phyloP scores from a whole-genome alignment of 2,797 vertebrate species.

The Sarcophilus harrisii region DNA sequence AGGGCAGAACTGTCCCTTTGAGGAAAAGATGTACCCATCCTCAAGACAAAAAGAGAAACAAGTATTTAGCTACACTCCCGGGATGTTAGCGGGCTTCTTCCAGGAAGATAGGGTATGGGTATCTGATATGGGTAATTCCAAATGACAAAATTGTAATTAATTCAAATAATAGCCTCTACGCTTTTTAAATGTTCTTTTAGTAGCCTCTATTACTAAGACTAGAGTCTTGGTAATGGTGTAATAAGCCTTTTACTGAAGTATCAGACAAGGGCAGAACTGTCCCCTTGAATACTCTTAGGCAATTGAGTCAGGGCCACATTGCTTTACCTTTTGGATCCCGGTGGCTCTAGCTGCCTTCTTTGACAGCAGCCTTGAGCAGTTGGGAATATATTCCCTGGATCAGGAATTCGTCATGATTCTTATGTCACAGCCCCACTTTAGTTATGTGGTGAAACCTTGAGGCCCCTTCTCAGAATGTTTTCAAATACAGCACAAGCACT shows the following conservation, averaged over 20 bases:
- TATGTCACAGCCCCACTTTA: not conserved
- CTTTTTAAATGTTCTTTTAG: no score
- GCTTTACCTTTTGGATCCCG: not conserved
- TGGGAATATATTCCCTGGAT: slow-evolving; percentile 11
- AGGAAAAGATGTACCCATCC: not conserved
- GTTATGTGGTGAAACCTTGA: slow-evolving; percentile 1
- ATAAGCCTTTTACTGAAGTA: not conserved
- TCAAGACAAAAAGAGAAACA: no score
- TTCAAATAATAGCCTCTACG: no score
- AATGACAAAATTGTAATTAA: no score
- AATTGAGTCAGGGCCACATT: not conserved
- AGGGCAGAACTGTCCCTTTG: not conserved
- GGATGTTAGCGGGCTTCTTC: no score
- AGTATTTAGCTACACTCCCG: no score
- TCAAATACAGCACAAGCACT: slow-evolving; percentile 1
- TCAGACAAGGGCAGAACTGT: not conserved
- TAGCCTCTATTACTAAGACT: not conserved
- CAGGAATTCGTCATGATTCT: not conserved
- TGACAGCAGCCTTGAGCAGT: not conserved
- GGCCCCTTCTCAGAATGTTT: not conserved
- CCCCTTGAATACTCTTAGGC: not conserved
- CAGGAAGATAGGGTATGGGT: no score
- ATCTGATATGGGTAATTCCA: no score
- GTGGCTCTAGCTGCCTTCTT: not conserved
- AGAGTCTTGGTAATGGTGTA: not conserved